Percentiles rank a stretch among this genome's conserved stretches.
Conservation (phyloP, 2,888 invertebrate genomes). For the Dynastes tityus region DNA sequence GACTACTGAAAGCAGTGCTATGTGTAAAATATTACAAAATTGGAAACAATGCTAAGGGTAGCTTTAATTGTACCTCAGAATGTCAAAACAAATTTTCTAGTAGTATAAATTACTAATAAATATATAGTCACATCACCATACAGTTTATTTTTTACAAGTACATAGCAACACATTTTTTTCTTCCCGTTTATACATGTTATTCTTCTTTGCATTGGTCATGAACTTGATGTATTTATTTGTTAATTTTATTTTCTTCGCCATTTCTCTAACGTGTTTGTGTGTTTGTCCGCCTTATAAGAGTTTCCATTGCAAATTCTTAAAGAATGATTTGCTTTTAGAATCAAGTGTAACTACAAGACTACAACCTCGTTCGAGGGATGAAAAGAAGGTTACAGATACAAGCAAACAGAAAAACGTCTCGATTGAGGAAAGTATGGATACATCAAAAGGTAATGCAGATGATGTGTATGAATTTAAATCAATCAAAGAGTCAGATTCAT, state of each 20-base stretch:
- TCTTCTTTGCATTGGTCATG: not conserved
- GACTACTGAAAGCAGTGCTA: too few species aligned
- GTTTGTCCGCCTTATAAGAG: conserved; percentile 5
- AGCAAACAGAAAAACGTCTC: conserved; percentile 58
- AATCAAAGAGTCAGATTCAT: conserved; percentile 72
- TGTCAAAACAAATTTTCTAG: too few species aligned
- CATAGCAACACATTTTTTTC: not conserved
- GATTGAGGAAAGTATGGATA: conserved; percentile 63
- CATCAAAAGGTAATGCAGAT: conserved; percentile 63
- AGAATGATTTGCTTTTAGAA: conserved; percentile 62
- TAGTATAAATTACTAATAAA: too few species aligned
- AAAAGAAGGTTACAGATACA: conserved; percentile 71
- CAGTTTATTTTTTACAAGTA: too few species aligned
- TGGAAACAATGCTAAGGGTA: too few species aligned
- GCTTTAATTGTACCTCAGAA: too few species aligned
- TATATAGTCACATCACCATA: too few species aligned
- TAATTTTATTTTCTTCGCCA: conserved; percentile 3
- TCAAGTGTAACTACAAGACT: conserved; percentile 69
- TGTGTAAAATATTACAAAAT: too few species aligned
- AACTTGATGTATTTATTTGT: not conserved
- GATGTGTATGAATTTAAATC: conserved; percentile 77
- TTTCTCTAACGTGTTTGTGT: conserved; percentile 13
- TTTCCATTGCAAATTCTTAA: conserved; percentile 1
- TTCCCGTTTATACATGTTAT: not conserved
- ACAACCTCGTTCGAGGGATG: conserved; percentile 74